These are phyloP conservation scores for Oeneis ivallda DNA, from an alignment of 2,888 invertebrate species.

Conservation along the genomic window DNA sequence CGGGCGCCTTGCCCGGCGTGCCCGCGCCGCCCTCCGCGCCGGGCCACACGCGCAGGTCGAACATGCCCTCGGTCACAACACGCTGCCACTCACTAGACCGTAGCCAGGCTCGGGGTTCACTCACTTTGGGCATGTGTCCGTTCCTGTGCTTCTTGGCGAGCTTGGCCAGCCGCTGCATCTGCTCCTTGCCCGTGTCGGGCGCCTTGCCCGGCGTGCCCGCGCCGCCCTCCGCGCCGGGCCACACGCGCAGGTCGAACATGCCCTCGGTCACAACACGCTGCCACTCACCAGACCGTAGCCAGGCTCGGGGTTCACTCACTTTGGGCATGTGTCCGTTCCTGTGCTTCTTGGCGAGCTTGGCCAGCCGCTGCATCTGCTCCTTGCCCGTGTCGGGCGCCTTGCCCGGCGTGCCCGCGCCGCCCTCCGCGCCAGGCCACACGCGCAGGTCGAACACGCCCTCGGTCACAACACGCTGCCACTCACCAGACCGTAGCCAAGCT, in stretches of 20 bases:
- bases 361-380: constrained; percentile 93
- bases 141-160: constrained; percentile 96
- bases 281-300: constrained; percentile 49
- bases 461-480: constrained; percentile 44
- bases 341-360: constrained; percentile 96
- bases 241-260: too few species aligned
- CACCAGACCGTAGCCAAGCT: constrained; percentile 49
- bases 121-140: constrained; percentile 94
- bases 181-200: constrained; percentile 89
- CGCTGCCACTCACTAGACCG: constrained; percentile 50
- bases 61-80: constrained; percentile 30
- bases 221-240: constrained; percentile 88
- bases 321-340: constrained; percentile 96
- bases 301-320: constrained; percentile 64
- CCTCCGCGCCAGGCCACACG: constrained; percentile 89
- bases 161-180: constrained; percentile 94
- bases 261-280: constrained; percentile 42
- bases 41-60: too few species aligned
- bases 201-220: constrained; percentile 92
- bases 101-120: constrained; percentile 45
- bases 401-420: constrained; percentile 90
- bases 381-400: constrained; percentile 90
- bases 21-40: constrained; percentile 89
- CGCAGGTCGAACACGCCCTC: too few species aligned
- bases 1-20: constrained; percentile 93